A percentile compares a stretch with the other conserved stretches of the same genome.
Conservation (phyloP, 2,797 vertebrate species). For the Cheirogaleus major region DNA sequence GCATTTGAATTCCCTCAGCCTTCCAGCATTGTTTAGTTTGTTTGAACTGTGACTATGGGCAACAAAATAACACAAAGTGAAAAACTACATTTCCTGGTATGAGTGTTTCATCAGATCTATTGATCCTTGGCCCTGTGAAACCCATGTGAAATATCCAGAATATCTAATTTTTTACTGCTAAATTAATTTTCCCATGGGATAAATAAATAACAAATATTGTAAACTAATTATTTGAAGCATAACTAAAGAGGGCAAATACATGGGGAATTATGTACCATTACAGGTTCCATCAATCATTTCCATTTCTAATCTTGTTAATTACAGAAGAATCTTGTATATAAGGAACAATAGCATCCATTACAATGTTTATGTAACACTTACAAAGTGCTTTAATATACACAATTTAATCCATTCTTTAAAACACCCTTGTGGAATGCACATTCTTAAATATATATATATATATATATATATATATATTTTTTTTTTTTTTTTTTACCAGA, state of each 20-base stretch:
- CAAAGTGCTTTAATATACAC: conserved; percentile 8
- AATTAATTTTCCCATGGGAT: not conserved
- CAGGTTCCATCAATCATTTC: conserved; percentile 18
- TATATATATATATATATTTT: no score
- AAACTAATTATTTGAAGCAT: conserved; percentile 46
- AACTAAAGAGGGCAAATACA: not conserved
- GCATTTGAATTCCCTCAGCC: not conserved
- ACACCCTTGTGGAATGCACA: not conserved
- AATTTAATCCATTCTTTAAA: conserved; percentile 10
- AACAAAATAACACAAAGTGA: conserved; percentile 21
- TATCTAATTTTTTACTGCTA: conserved; percentile 13
- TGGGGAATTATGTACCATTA: not conserved
- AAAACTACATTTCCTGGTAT: conserved; percentile 1
- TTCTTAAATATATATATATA: not conserved
- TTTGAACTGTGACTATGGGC: conserved; percentile 52
- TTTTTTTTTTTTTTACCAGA: conserved; percentile 6
- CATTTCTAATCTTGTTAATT: conserved; percentile 38
- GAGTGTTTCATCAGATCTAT: not conserved
- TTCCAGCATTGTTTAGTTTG: conserved; percentile 3
- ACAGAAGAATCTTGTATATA: not conserved
- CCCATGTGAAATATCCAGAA: conserved; percentile 1
- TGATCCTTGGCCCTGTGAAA: not conserved
- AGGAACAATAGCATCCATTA: not conserved
- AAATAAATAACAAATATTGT: not conserved
- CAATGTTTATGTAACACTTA: conserved; percentile 10